These are phyloP conservation scores for Nycticorax nycticorax DNA, from an alignment of 2,113 vertebrate species.

Conservation along the genomic window DNA sequence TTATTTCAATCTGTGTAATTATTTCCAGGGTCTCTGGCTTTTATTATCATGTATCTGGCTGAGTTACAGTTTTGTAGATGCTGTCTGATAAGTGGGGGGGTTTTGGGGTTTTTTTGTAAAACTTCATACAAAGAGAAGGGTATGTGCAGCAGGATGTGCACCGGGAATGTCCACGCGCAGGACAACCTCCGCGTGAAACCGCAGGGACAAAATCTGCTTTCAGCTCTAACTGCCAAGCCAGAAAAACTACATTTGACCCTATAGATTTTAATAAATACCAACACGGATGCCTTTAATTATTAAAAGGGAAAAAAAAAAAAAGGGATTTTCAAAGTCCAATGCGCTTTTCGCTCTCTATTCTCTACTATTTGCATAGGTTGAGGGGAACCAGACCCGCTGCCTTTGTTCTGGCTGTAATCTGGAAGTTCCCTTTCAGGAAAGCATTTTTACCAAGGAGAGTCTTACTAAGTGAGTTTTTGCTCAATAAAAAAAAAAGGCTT, in stretches of 20 bases:
- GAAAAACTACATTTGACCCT: neutral
- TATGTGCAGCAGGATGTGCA: neutral
- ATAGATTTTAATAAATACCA: neutral
- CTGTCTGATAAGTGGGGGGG: neutral
- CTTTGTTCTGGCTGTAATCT: neutral
- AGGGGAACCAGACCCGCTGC: neutral
- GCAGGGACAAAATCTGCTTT: neutral
- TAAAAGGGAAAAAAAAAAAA: neutral
- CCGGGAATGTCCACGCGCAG: neutral
- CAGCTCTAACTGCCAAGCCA: neutral
- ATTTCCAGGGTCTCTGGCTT: conserved; percentile 66
- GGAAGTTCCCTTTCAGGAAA: neutral
- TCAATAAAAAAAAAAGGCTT: neutral
- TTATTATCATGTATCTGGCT: conserved; percentile 45
- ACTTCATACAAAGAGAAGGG: neutral
- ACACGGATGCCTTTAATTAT: neutral
- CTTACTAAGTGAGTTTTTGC: neutral
- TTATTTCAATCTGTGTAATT: conserved; percentile 67
- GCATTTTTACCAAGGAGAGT: neutral
- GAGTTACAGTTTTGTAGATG: conserved; percentile 14
- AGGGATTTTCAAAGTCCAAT: neutral
- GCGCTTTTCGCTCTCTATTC: neutral
- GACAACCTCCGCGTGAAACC: neutral
- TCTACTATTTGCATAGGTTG: neutral
- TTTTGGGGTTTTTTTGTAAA: neutral